Base-by-base conservation (phyloP, 2,888 invertebrate species). In the Apodemia hepburni region DNA sequence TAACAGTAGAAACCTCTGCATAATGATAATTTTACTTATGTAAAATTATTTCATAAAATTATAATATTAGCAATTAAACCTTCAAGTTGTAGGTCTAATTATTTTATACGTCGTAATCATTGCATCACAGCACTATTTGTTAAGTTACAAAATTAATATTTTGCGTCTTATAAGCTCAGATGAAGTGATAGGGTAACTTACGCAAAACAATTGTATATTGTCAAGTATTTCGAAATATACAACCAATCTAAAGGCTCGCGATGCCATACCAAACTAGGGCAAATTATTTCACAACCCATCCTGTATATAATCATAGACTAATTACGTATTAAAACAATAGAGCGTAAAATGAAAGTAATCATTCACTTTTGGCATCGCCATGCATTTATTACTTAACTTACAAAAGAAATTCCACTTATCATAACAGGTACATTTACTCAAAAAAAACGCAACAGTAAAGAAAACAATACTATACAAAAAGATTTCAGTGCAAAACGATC, bases 381-480 rank as follows among this genome's bases (percentile, higher is more conserved):
- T 77, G 72, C 69, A 80, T 83, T 82, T 75, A 71, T 76, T 77
- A 73, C 71, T 77, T 78, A 79, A 74, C 78, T 74, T 75, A 73
- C 76, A 77, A 74, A 73, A 70, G 68, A 69, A 71, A 70, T 75
- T 76, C 74, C 60, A 75, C 73, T 74, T 77, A 78, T 64, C 78
- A 78, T 87, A 91, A 89, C 91, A 91, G 90, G 90, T 90, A 90
- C 90, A 87, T 88, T 80, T 89, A 90, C 89, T 91, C 90, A 82
- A 33, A 85, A 68, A 71, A 72, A 73, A 77, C 83, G 77, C 84
- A 87, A 87, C 87, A 82, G 73, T 76, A 78, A 78, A 79, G 80
- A 81, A 82, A 75, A 78, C 77, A 82, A 80, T 80, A 84, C 78
- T 80, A 83, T 82, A 77, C 78, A 79, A 78, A 75, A 79, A 70